Evolutionary conservation across 2,888 invertebrate genomes (phyloP).

Genomic region (Epinotia bilunana): DNA sequence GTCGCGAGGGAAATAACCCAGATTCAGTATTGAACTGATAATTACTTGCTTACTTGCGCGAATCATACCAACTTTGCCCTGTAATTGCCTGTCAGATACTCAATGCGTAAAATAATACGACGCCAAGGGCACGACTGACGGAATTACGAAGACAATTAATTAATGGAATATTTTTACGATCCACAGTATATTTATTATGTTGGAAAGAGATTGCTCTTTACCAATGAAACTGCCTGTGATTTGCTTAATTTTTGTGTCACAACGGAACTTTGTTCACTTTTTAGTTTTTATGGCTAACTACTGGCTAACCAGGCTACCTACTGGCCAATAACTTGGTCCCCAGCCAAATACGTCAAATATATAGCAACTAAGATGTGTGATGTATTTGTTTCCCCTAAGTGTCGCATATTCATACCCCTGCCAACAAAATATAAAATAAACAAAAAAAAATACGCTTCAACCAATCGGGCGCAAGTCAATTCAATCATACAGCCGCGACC

Average conservation of each 20-base stretch:
- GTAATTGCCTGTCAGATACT: constrained; percentile 35
- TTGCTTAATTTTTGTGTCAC: too few relatives aligned
- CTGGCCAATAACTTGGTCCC: too few relatives aligned
- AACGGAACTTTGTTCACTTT: too few relatives aligned
- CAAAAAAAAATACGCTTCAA: constrained; percentile 11
- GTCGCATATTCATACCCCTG: neutral
- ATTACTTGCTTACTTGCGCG: constrained; percentile 34
- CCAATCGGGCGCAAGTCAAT: constrained; percentile 24
- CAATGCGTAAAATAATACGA: constrained; percentile 34
- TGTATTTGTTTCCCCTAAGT: neutral
- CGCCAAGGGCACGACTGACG: constrained; percentile 20
- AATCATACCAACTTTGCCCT: constrained; percentile 31
- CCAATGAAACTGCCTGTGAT: too few relatives aligned
- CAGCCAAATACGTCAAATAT: too few relatives aligned
- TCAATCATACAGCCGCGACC: constrained; percentile 50
- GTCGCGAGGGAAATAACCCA: constrained; percentile 25
- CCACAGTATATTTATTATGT: neutral
- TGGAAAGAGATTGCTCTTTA: neutral
- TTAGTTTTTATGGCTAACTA: too few relatives aligned
- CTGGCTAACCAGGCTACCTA: too few relatives aligned
- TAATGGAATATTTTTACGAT: neutral
- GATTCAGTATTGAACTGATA: constrained; percentile 20
- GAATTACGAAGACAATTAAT: constrained; percentile 23
- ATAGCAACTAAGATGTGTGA: neutral
- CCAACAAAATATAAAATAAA: constrained; percentile 1